Base-by-base conservation (phyloP, 2,888 invertebrate genomes). In the Cheilosia scutellata region DNA sequence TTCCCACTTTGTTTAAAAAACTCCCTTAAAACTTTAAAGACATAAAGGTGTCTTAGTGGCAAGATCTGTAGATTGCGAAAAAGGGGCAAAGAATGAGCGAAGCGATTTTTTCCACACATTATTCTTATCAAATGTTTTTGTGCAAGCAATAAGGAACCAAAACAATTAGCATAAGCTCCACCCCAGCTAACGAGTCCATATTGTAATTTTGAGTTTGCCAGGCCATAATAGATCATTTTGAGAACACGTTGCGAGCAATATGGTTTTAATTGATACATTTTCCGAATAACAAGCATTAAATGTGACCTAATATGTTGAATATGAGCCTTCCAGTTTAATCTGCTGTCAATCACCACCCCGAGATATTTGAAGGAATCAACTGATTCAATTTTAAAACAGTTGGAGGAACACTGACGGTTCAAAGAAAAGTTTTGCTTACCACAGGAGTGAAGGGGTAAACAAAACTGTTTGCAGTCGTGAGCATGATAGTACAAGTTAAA, bases 271-370 rank as follows among this genome's bases (percentile, higher is more conserved):
- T 60, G 33, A 29, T 51, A 60, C 27, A 71, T 25, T 27, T 71
- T 51, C 7, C 71, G 58, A 11, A n/a, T 40, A 6, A 71, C 58
- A 4, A 47, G 5, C 40, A 60, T n/a, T 20, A 53, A 40, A 60
- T 51, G 51, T n/a, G 13, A 16, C 6, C 42, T 60, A 11, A 58
- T 0, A 4, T 13, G 3, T 40, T 51, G 4, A 4, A 51, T 27
- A 71, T 53, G 60, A 40, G n/a, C 5, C 40, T 71, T 71, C 60
- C 51, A 60, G 27, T 70, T 33, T 13, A 70, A 31, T 13, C 40
- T 71, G 9, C 4, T n/a, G 6, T 60, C 60, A 29, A 71, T 71
- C 33, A 25, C 1, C 4, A 42, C 51, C 1, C 60, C 20, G 5
- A 60, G 5, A 29, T 71, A 70, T 11, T 70, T 70, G 13, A 47